These are phyloP conservation scores for Drosophila nasuta DNA, from an alignment of 1,140 invertebrate genomes.

Conservation along the genomic window DNA sequence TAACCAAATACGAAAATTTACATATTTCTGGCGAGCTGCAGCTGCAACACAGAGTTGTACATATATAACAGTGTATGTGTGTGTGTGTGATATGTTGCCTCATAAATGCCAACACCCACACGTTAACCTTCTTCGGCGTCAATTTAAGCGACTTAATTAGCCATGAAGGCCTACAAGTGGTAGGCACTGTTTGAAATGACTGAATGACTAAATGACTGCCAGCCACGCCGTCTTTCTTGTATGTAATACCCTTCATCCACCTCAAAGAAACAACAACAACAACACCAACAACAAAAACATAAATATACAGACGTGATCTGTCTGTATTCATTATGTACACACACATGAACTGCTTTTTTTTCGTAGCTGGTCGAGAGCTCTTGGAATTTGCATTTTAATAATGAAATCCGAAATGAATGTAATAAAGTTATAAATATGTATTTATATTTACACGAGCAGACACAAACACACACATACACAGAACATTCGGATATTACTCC, in stretches of 20 bases:
- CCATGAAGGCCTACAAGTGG: conserved; percentile 73
- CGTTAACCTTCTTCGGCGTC: conserved; percentile 71
- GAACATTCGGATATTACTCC: neutral
- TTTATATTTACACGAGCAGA: neutral
- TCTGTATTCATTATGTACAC: conserved; percentile 3
- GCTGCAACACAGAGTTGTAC: conserved; percentile 44
- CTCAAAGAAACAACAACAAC: neutral
- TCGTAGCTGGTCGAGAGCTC: neutral
- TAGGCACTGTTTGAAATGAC: conserved; percentile 32
- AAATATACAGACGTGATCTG: conserved; percentile 6
- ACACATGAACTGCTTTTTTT: neutral
- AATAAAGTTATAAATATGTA: conserved; percentile 11
- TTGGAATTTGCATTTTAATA: conserved; percentile 27
- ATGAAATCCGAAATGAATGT: conserved; percentile 17
- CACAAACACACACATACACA: neutral
- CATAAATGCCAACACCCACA: conserved; percentile 75
- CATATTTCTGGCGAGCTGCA: conserved; percentile 64
- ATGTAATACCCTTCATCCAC: conserved; percentile 18
- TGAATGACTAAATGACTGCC: conserved; percentile 25
- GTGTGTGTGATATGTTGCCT: conserved; percentile 54
- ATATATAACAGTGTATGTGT: conserved; percentile 6
- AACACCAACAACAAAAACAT: neutral
- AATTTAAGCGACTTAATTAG: conserved; percentile 74
- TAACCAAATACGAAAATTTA: conserved; percentile 64
- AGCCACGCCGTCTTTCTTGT: conserved; percentile 1